Conservation (phyloP, 2,113 vertebrate genomes). For the Malaclemys terrapin region DNA sequence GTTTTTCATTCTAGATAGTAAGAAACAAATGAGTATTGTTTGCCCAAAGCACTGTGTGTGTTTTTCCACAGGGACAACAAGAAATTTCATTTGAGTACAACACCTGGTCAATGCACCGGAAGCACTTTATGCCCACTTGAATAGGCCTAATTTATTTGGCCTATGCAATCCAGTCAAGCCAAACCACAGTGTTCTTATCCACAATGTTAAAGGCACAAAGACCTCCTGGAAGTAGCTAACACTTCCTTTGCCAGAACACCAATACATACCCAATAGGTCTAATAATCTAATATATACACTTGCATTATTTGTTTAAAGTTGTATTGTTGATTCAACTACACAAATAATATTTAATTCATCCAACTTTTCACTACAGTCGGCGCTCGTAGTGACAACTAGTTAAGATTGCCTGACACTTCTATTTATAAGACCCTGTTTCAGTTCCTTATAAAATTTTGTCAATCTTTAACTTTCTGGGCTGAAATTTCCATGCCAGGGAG, state of each 20-base stretch:
- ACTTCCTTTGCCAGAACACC: no score
- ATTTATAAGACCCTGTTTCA: not conserved
- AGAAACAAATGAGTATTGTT: not conserved
- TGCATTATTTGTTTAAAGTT: no score
- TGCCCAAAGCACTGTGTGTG: not conserved
- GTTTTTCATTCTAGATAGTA: conserved; percentile 33
- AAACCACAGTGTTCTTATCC: no score
- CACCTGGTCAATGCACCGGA: accelerated
- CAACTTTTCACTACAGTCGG: accelerated
- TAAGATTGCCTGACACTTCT: not conserved
- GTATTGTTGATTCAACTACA: accelerated
- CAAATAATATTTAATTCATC: accelerated
- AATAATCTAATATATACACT: no score
- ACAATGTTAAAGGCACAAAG: no score
- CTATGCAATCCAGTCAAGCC: no score
- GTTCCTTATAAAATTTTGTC: not conserved
- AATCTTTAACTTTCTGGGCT: not conserved
- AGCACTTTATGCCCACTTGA: not conserved
- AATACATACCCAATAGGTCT: no score
- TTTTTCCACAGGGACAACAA: not conserved
- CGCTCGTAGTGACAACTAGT: not conserved
- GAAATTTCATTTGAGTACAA: not conserved
- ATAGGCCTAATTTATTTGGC: not conserved
- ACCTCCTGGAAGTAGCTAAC: no score
- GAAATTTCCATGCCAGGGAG: not conserved